These are phyloP conservation scores for Bubo scandiacus DNA, from an alignment of 2,113 vertebrate genomes.

Conservation along the genomic window DNA sequence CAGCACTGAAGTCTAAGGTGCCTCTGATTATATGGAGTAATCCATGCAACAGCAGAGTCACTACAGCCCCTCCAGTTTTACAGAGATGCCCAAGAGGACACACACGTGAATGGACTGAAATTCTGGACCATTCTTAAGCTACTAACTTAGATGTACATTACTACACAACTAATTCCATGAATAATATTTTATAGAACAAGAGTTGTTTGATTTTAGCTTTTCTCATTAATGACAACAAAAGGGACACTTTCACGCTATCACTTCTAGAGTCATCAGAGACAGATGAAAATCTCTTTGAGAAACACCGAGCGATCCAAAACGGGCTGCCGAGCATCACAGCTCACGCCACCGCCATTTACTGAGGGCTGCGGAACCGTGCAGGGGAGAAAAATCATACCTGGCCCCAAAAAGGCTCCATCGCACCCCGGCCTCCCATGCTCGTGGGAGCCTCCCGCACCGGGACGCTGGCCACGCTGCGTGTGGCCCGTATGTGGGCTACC, in stretches of 20 bases:
- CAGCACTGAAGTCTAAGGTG: not conserved
- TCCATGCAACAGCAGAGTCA: not conserved
- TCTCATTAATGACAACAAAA: not conserved
- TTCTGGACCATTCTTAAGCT: not conserved
- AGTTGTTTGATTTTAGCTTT: not conserved
- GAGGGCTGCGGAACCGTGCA: too few relatives aligned
- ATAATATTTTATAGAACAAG: not conserved
- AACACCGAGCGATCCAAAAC: not conserved
- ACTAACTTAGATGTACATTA: too few relatives aligned
- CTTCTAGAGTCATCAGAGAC: not conserved
- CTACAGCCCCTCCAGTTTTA: too few relatives aligned
- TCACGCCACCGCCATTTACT: not conserved
- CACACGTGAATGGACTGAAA: fast-evolving
- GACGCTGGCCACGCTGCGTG: not conserved
- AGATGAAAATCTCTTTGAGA: not conserved
- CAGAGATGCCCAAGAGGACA: not conserved
- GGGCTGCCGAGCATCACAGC: fast-evolving
- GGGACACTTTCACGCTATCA: not conserved
- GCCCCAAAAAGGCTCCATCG: not conserved
- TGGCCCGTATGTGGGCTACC: not conserved
- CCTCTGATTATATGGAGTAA: not conserved
- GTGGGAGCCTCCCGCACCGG: not conserved
- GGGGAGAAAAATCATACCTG: not conserved
- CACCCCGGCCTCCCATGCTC: fast-evolving
- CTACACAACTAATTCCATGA: not conserved